Evolutionary conservation across 2,888 invertebrate species (phyloP), one percentile per base, ranked within the genome.

Genomic region (Dryadula phaetusa): DNA sequence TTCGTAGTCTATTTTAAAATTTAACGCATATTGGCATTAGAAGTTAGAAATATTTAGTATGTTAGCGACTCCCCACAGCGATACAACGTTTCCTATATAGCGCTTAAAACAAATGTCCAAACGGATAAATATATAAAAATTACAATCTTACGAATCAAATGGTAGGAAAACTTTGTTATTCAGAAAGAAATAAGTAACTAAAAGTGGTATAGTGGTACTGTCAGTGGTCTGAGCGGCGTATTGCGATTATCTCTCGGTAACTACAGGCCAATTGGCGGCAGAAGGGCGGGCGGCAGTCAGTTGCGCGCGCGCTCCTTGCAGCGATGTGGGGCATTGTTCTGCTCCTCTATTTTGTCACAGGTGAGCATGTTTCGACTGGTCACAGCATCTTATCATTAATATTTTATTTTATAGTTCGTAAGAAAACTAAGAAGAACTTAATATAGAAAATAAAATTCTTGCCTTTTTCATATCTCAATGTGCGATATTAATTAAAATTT

Each of bases 231-330:
- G 20, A 64, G 37, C 79, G 74, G 65, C 53, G 61, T 61, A 76
- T 79, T 69, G 74, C 75, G 77, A 82, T 79, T 77, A 82, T 75
- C 76, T 78, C 78, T 37, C 42, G 18, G 79, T 78, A 75, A 74
- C 67, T 72, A 78, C 83, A 85, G 86, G 83, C 80, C 82, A 84
- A 82, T 83, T 79, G 78, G 73, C 74, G 77, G 76, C 71, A 70
- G 82, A 84, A 87, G 85, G 86, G 87, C 87, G 85, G 86, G 85
- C 86, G 86, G 85, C 75, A 73, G 64, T 72, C 77, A 72, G 73
- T 74, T 74, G 75, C 63, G 53, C 66, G 69, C 80, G 79, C 72
- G 67, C 69, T 75, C 44, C 67, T 71, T 62, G 58, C 69, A 76
- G 78, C 80, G 70, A 81, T 83, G 77, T 79, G 82, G 76, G 79